Percentiles rank a stretch among this genome's conserved stretches.
These are phyloP conservation scores for Micromussa lordhowensis DNA, from an alignment of 92 coral and sea anemone species.

Conservation along the genomic window DNA sequence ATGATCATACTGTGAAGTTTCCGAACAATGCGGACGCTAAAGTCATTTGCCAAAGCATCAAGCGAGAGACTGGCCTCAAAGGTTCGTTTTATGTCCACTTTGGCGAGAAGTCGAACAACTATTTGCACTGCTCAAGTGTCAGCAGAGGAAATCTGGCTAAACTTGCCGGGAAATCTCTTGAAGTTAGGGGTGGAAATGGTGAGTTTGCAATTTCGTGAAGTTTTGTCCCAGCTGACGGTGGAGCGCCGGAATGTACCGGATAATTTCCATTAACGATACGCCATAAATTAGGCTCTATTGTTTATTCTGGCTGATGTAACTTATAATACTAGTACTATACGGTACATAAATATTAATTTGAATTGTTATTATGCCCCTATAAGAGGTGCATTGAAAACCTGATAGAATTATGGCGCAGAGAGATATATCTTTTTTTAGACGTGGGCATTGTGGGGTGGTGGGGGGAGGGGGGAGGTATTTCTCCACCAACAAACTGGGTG, in stretches of 20 bases:
- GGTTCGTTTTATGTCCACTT: constrained; percentile 82
- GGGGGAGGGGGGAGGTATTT: not conserved
- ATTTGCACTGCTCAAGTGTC: constrained; percentile 82
- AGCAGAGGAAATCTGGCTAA: constrained; percentile 69
- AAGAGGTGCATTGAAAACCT: not conserved
- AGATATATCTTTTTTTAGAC: not conserved
- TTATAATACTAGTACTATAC: no score
- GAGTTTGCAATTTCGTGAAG: constrained; percentile 25
- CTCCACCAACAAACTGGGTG: not conserved
- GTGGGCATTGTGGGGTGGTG: not conserved
- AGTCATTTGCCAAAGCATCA: constrained; percentile 65
- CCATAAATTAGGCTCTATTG: not conserved
- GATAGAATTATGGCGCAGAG: no score
- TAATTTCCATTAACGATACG: not conserved
- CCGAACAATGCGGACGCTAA: constrained; percentile 68
- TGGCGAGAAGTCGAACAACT: constrained; percentile 60
- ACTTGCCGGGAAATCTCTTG: constrained; percentile 66
- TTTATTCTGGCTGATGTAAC: not conserved
- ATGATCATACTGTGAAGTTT: constrained; percentile 57
- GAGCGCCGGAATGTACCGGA: not conserved
- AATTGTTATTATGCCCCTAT: not conserved
- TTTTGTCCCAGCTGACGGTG: not conserved
- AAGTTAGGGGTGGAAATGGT: constrained; percentile 88
- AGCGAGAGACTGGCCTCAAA: constrained; percentile 69
- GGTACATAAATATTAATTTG: not conserved